A percentile compares a stretch with the other conserved stretches of the same genome.
Evolutionary conservation across 2,113 vertebrate species (phyloP).

Genomic region (Casuarius casuarius): DNA sequence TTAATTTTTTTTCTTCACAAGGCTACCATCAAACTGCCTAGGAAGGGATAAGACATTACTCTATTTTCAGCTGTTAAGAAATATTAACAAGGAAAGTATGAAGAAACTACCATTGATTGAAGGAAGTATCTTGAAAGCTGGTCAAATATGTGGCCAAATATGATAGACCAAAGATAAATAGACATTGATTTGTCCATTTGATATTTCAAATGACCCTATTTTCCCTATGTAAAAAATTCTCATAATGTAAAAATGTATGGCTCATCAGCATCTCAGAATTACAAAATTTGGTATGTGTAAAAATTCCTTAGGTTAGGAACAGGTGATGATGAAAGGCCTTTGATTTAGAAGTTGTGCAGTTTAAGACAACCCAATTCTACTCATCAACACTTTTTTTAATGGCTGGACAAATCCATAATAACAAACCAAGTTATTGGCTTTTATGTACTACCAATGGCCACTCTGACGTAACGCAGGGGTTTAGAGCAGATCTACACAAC

Average conservation of each 20-base stretch:
- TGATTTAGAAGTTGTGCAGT: not conserved
- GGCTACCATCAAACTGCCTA: not conserved
- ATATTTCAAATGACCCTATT: not conserved
- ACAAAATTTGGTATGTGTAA: not conserved
- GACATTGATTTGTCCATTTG: not conserved
- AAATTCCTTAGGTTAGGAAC: not conserved
- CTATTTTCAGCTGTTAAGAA: not conserved
- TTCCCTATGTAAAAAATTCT: not conserved
- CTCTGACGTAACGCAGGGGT: not conserved
- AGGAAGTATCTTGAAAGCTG: not conserved
- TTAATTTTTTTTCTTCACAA: not conserved
- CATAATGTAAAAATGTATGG: not conserved
- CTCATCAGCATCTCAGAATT: not conserved
- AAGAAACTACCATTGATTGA: not conserved
- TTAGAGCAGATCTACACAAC: not conserved
- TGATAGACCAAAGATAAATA: not conserved
- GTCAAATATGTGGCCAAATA: too few species aligned
- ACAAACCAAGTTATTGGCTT: not conserved
- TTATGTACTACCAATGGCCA: accelerated
- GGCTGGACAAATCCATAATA: not conserved
- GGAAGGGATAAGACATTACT: not conserved
- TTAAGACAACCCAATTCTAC: not conserved
- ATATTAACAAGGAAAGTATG: not conserved
- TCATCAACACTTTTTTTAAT: not conserved
- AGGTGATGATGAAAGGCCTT: not conserved